Base-by-base conservation (phyloP, 2,797 vertebrate species). In the Hyperoplus lanceolatus region DNA sequence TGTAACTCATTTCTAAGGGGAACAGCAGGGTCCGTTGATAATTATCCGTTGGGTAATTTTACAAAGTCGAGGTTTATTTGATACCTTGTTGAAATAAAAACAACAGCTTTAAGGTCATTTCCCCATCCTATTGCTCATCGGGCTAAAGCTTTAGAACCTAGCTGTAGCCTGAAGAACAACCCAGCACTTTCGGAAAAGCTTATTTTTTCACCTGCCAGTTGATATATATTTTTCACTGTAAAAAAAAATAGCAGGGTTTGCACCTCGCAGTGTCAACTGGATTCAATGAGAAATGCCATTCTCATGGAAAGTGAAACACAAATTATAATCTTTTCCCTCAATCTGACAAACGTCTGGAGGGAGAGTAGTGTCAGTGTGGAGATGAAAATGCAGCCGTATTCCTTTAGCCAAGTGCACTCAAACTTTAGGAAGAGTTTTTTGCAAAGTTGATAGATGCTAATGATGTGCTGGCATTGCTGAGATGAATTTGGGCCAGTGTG, bases 401-500 rank as follows among this genome's bases (percentile, higher is more conserved):
- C 66, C 75, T 81, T 70, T 69, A 89, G 78, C 70, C 69, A 75
- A 76, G 45, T 76, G 73, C 70, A 50, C 77, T 88, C 79, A 39
- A 84, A 86, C 86, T 89, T 89, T 39, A 58, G 77, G 29, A 84
- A 57, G 76, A 89, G 76, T 81, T 90, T 29, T 82, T 63, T 77
- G 70, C 66, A 54, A 78, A 84, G 81, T 21, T 61, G 85, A 84
- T 84, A 81, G 82, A 78, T 80, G 75, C 79, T 91, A 90, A 93
- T 90, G 89, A 90, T 90, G 70, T 77, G 62, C 88, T 83, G 90
- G 89, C 83, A 84, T 2, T 8, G 61, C 77, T 60, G 81, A 90
- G 85, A 91, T 86, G 85, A 90, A 92, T 87, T 70, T 89, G 83
- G 80, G 83, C 79, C 83, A 85, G 85, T 87, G 85, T 87, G 85